These are phyloP conservation scores for Pseudorhombus dupliciocellatus DNA, from an alignment of 2,113 vertebrate genomes.

Conservation along the genomic window DNA sequence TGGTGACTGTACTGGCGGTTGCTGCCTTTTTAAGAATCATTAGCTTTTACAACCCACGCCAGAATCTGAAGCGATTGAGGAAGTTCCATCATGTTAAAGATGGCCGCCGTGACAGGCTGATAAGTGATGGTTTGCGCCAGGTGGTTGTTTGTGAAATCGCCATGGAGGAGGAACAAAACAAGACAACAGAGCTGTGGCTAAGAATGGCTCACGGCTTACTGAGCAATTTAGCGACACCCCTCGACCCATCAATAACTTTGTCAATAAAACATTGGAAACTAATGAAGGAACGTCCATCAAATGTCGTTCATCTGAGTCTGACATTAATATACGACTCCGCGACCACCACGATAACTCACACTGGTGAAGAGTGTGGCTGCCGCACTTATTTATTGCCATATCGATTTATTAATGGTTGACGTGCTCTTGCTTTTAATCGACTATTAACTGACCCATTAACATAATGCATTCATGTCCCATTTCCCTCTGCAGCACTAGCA, in stretches of 20 bases:
- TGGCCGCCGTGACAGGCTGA: neutral
- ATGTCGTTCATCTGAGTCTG: too few relatives aligned
- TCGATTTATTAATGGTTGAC: constrained; percentile 48
- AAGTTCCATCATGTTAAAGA: too few relatives aligned
- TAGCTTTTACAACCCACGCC: neutral
- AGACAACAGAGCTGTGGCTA: neutral
- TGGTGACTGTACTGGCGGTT: neutral
- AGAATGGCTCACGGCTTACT: neutral
- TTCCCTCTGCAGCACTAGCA: neutral
- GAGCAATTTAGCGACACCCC: too few relatives aligned
- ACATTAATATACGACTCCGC: too few relatives aligned
- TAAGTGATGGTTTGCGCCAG: neutral
- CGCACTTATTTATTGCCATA: constrained; percentile 22
- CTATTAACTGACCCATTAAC: constrained; percentile 54
- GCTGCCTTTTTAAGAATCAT: too few relatives aligned
- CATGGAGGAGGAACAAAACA: neutral
- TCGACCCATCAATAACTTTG: neutral
- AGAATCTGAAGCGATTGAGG: neutral
- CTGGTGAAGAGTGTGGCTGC: constrained; percentile 5
- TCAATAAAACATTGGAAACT: neutral
- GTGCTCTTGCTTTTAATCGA: constrained; percentile 22
- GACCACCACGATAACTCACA: neutral
- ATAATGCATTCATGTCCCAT: constrained; percentile 23
- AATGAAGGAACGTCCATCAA: too few relatives aligned
- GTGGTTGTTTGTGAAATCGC: neutral